Conservation (phyloP, 2,888 invertebrate species). For the Oligia strigilis region DNA sequence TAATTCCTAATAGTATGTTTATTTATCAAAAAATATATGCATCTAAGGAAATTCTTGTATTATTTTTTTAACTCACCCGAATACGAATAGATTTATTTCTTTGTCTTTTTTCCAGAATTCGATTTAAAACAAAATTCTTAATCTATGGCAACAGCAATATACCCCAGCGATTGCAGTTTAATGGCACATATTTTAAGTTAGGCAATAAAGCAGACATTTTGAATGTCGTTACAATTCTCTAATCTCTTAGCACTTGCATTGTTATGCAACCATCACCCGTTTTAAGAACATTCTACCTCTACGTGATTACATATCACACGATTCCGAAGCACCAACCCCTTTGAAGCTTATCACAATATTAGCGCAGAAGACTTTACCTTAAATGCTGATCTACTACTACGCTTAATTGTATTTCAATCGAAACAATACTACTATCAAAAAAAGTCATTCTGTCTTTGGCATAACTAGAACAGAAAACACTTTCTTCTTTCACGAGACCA, state of each 20-base stretch:
- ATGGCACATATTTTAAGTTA: conserved; percentile 45
- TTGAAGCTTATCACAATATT: conserved; percentile 29
- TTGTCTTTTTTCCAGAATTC: neutral
- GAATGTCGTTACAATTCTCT: conserved; percentile 38
- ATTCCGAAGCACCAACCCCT: conserved; percentile 55
- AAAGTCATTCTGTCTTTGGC: conserved; percentile 56
- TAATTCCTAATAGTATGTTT: conserved; percentile 14
- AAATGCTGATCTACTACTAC: conserved; percentile 13
- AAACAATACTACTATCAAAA: conserved; percentile 26
- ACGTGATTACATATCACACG: conserved; percentile 42
- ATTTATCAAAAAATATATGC: conserved; percentile 3
- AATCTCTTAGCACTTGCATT: conserved; percentile 18
- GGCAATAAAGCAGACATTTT: conserved; percentile 52
- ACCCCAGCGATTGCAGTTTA: conserved; percentile 32
- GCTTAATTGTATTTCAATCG: conserved; percentile 18
- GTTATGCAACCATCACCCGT: conserved; percentile 3
- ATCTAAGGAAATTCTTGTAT: neutral
- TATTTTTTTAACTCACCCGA: neutral
- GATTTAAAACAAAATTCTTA: neutral
- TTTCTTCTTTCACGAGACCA: conserved; percentile 36
- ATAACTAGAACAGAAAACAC: conserved; percentile 50
- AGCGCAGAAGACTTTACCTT: conserved; percentile 33
- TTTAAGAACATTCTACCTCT: conserved; percentile 15
- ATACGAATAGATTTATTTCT: neutral
- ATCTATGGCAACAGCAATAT: conserved; percentile 33